phyloP scores from a whole-genome alignment of 2,888 invertebrate genomes.

The Caenorhabditis sp. region DNA sequence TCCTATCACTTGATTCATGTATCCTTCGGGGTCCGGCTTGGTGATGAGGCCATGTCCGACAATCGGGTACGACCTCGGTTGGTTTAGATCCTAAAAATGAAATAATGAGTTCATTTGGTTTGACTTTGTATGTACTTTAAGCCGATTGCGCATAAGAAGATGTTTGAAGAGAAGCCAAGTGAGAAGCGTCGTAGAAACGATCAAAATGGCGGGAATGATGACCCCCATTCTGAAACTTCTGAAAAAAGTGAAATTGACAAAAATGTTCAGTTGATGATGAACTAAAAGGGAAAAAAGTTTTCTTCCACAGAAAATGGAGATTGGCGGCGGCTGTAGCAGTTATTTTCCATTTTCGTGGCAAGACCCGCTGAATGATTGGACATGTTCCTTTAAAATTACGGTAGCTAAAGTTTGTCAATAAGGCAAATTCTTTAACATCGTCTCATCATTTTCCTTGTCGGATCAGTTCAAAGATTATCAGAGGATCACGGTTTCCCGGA shows the following conservation, averaged over 20 bases:
- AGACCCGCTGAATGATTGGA: too few relatives aligned
- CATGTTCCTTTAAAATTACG: too few relatives aligned
- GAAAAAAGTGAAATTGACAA: not conserved
- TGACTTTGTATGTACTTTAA: slow-evolving; percentile 13
- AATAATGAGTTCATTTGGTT: too few relatives aligned
- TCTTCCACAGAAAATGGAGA: too few relatives aligned
- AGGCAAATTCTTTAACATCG: too few relatives aligned
- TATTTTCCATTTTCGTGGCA: too few relatives aligned
- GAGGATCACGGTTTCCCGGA: too few relatives aligned
- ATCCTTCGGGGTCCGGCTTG: slow-evolving; percentile 83
- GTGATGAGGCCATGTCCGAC: slow-evolving; percentile 84
- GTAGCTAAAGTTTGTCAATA: too few relatives aligned
- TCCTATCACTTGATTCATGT: slow-evolving; percentile 72
- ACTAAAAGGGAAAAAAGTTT: too few relatives aligned
- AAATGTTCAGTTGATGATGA: not conserved
- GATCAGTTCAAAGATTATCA: too few relatives aligned
- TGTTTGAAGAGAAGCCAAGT: slow-evolving; percentile 40
- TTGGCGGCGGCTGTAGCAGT: too few relatives aligned
- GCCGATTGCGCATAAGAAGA: slow-evolving; percentile 31
- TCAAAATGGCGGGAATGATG: slow-evolving; percentile 31
- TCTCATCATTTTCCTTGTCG: too few relatives aligned
- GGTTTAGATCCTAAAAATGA: slow-evolving; percentile 81
- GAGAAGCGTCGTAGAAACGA: slow-evolving; percentile 4
- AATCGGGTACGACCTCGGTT: slow-evolving; percentile 82
- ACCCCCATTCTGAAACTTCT: slow-evolving; percentile 40